phyloP scores from a whole-genome alignment of 2,797 vertebrate genomes.

The Spinus olivaceus region DNA sequence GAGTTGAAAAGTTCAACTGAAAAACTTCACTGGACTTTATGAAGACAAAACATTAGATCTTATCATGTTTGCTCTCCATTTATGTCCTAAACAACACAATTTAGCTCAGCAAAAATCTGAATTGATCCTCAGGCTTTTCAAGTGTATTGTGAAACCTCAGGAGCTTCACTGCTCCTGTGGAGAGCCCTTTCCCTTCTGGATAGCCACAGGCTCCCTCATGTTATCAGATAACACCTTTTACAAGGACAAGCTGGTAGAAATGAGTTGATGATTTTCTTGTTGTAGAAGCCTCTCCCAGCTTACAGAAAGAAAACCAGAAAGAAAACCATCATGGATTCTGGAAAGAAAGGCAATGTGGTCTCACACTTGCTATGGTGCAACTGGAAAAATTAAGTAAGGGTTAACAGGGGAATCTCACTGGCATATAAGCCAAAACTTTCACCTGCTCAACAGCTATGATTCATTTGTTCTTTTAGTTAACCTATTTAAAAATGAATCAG shows the following conservation, averaged over 20 bases:
- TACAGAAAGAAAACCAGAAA: neutral
- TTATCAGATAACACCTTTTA: neutral
- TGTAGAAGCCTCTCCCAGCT: neutral
- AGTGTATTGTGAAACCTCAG: neutral
- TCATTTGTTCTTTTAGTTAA: neutral
- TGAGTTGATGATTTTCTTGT: neutral
- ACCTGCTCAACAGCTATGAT: neutral
- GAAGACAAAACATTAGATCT: neutral
- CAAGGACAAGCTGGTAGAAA: neutral
- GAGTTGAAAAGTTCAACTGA: slow-evolving; percentile 43
- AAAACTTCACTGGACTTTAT: slow-evolving; percentile 41
- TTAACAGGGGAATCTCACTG: neutral
- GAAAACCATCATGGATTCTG: neutral
- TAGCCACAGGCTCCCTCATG: neutral
- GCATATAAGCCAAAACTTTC: neutral
- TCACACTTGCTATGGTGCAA: neutral
- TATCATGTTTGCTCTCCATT: neutral
- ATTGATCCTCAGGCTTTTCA: neutral
- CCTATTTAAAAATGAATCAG: neutral
- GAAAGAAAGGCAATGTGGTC: neutral
- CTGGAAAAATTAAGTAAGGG: neutral
- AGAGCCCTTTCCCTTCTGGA: neutral
- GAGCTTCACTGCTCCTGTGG: neutral
- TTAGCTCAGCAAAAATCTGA: neutral
- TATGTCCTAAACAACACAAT: neutral